Evolutionary conservation across 2,888 invertebrate genomes (phyloP), one percentile per base, ranked within the genome.

Genomic region (Habrosyne pyritoides): DNA sequence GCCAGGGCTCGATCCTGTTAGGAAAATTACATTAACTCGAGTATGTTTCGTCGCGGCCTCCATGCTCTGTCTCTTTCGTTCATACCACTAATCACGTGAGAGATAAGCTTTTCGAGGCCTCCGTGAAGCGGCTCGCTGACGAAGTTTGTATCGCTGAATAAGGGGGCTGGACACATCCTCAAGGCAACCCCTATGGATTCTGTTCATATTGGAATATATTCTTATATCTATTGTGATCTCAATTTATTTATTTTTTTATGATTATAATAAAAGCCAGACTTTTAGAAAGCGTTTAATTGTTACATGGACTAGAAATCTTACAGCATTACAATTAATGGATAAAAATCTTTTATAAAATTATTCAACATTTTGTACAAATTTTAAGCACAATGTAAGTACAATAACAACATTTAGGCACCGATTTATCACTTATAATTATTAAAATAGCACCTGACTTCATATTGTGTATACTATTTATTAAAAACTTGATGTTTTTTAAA

Each of bases 281-380:
- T 73, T 75, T 75, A 83, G 77, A 84, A 90, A 89, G 87, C 87
- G 74, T 84, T 88, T 86, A 82, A 81, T 89, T 86, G 84, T 89
- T 86, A 85, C 73, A 70, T 75, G 77, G 91, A 91, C 91, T 91
- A 90, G 90, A 90, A 83, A 81, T 69, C 73, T 84, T 84, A 86
- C 78, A 82, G 83, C 81, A 77, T 81, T 83, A 76, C 64, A 69
- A 73, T 73, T 73, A 81, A 67, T 71, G 54, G 70, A 73, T 79
- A 79, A 81, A 78, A 83, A 83, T 83, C 74, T 86, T 72, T 67
- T 81, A 73, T 79, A 79, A 80, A 76, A 81, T 77, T 82, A 84
- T 72, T 83, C 57, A 87, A 87, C 87, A 84, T 79, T 73, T 84
- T 82, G 77, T 84, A 84, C 74, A 78, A 50, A 18, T 57, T 69